Evolutionary conservation across 2,888 invertebrate species (phyloP), one percentile per base, ranked within the genome.

Genomic region (Byasa hedistus): DNA sequence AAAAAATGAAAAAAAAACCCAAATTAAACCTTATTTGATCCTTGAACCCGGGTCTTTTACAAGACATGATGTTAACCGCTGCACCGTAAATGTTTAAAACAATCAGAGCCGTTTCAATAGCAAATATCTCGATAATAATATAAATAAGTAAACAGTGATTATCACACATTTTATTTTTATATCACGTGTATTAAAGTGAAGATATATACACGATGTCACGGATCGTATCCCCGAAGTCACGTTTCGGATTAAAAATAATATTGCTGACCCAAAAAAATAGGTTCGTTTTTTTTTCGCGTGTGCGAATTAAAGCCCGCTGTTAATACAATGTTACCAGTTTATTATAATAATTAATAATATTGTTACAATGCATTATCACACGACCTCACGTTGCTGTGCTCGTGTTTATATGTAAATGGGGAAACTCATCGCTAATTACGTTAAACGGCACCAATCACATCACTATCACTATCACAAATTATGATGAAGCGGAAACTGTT

Each of bases 321-420:
- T 19, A 51, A 51, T 48, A 51, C 51, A 21, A 21, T 21, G 51
- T 51, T 21, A 21, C 51, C 51, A 51, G 21, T 21, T 8, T 10
- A 51, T 21, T 51, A n/a, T 51, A 21, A 8, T 51, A 21, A 51
- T 21, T 15, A 51, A 15, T 51, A 51, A 10, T 21, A 51, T 21
- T 51, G 10, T 21, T 51, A 24, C 19, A n/a, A n/a, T 22, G 36
- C 23, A 23, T 44, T 55, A 62, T 62, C 39, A 55, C 39, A 36
- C 39, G 22, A 22, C 17, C 24, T 56, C 64, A 64, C 57, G 52
- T 52, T 22, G 51, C 17, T 7, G 22, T 44, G 44, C 63, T 48
- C 39, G 63, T 57, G 57, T 32, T 64, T 32, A n/a, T 21, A 61
- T 36, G 22, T 64, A 58, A 57, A 64, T 57, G 52, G 36, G 55